Base-by-base conservation (phyloP, 37 sponge, comb jelly and placozoan species). In the Hexactinellida sp. region DNA sequence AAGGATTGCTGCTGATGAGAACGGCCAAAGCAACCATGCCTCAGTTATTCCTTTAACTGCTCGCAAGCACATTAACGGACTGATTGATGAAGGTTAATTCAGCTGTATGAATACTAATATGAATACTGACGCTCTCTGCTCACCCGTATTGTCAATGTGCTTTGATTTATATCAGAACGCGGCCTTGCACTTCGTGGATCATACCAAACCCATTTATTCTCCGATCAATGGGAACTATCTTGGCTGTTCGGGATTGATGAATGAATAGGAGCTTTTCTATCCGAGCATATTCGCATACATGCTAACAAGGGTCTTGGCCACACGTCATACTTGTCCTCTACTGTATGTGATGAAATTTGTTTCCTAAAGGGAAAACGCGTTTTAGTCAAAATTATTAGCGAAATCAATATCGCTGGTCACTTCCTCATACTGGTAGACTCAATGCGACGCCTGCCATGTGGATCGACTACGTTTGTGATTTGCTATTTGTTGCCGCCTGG, bases 211-310 rank as follows among this genome's bases (percentile, higher is more conserved):
- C 37, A 36, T 85, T 37, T 54, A 55, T 54, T 85, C 54, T 36
- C 86, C 32, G 54, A 36, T 54, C 34, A 85, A 85, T 52, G 86
- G 86, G 54, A 85, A 85, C 37, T 85, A 85, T 85, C 54, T 85
- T 36, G 86, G 86, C 54, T n/a, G 51, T 54, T 54, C 54, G 54
- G 86, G 54, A 54, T 85, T 85, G 55, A 47, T 85, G 28, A 36
- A 28, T 47, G 55, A 85, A 54, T 85, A 54, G 28, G 86, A 85
- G 23, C 37, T 55, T 55, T 85, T 36, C 54, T 85, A 19, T 54
- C 36, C 55, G 51, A 51, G 51, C 55, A 85, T 85, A 54, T 85
- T 54, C 54, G 36, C 86, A 85, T 54, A 85, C 38, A 85, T 85
- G 86, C 54, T 54, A 85, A 85, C 55, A 47, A 85, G 54, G 63